Evolutionary conservation across 1,140 invertebrate species (phyloP), one percentile per base, ranked within the genome.

Genomic region (Spodoptera litura): DNA sequence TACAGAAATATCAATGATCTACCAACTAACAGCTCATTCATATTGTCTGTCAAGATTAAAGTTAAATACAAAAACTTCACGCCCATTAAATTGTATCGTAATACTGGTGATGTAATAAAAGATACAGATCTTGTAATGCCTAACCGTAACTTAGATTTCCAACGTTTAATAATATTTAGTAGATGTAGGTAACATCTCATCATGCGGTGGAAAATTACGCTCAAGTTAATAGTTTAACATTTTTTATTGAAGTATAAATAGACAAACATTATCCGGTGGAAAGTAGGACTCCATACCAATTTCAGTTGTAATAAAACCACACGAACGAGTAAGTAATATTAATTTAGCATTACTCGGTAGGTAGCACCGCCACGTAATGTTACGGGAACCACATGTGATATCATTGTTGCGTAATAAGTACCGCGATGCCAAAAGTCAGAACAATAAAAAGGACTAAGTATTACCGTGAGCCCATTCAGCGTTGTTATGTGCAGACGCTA

Each of bases 391-490:
- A 79, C 61, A 79, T 73, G n/a, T 61, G 77, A 68, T 71, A 44
- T 20, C 49, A 74, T 35, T 64, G 51, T 81, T 83, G 73, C 80
- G 61, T 70, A 80, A 44, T 44, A 44, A 44, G 9, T 44, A 44
- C 74, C 52, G 49, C 75, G 49, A 58, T 44, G 71, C 79, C 61
- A 78, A 75, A 78, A 62, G 49, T 44, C 59, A 70, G 81, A 83
- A 81, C 82, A 83, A 75, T 79, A 53, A 75, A 53, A 66, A 52
- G 44, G 59, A 74, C 15, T 49, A 64, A 78, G 66, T 15, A 10
- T 3, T 38, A n/a, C n/a, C 4, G 35, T 64, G n/a, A 10, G 15
- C 38, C 25, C 49, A 4, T 11, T 53, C 10, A n/a, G 13, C 31
- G 31, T 64, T 8, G 38, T 44, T 44, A 10, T 44, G 4, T 44